Base-by-base conservation (phyloP, 1,140 invertebrate genomes). In the Scaptomyza hsui region DNA sequence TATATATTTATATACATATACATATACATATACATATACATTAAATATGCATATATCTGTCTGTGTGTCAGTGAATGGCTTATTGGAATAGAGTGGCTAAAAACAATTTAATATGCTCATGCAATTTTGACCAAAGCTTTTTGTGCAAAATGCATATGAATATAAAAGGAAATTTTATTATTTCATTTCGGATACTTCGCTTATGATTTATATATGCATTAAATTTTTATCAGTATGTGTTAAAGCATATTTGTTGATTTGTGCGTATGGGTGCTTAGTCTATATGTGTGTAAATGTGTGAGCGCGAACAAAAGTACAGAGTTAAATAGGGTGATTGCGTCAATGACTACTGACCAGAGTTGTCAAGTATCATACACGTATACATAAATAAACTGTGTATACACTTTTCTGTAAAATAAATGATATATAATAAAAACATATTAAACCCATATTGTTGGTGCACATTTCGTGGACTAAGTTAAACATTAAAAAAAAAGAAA, bases 321-420 rank as follows among this genome's bases (percentile, higher is more conserved):
- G 42, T 76, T 80, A 79, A 83, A 74, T 86, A 75, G 74, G 78
- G 74, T 88, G 81, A 81, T 86, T 86, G 81, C 81, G 81, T 86
- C 81, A 86, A 86, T 86, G 73, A 74, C 55, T 69, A 60, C 61
- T 48, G 44, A 52, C 69, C 65, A 86, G 82, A 81, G 81, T 88
- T 86, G 81, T 71, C 77, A 81, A 80, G 68, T 76, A 47, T 76
- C 26, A 37, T 13, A 18, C 51, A 19, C 29, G 47, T 35, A 41
- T 13, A 16, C 7, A 18, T 29, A n/a, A 35, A 21, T 32, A 32
- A 13, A 37, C 4, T 56, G 9, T 59, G 49, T 55, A 37, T 37
- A 64, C 19, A 29, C 15, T 18, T 49, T 49, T 39, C 12, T 42
- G 15, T 18, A 32, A 18, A 18, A 32, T 9, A 29, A 1, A 29